Base-by-base conservation (phyloP, 2,797 vertebrate genomes). In the Hydrocynus forskahlii region DNA sequence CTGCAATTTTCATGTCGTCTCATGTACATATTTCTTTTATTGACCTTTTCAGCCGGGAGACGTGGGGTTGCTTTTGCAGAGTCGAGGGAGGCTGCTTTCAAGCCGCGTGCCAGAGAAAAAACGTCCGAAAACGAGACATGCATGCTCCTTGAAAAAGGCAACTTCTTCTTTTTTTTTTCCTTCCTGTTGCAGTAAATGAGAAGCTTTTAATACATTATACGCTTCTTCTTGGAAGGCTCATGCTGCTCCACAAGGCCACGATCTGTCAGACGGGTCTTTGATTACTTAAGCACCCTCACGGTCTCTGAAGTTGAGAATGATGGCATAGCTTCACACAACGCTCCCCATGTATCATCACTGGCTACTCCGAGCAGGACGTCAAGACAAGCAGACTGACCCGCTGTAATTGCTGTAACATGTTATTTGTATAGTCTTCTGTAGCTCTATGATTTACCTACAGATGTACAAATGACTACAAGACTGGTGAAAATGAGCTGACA, bases 1-100 rank as follows among this genome's bases (percentile, higher is more conserved):
- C 73, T 72, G 75, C 54, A 68, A 80, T 78, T 75, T 81, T 48
- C 68, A 14, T 70, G 72, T 66, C 73, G 45, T 43, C 40, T 71
- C 77, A 69, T 68, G 68, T 69, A 69, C 60, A 72, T 75, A 68
- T 75, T 69, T 83, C 78, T 78, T 83, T 78, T 76, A 80, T 74
- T 82, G 69, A 80, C 74, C 74, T 76, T 70, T 79, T 80, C 67
- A 74, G 38, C 68, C 74, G 75, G 78, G 57, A 80, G 60, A 76
- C 67, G 62, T 63, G 13, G 17, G 48, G 43, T 55, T 72, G 68
- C 38, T 72, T 64, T 66, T 19, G 40, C 69, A 59, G 38, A 50
- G 29, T 40, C 52, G 68, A 72, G 50, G 35, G 71, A 74, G 71
- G 6, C 38, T 16, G 73, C 66, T 81, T 81, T 54, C 35, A 23